Percentiles rank a stretch among this genome's conserved stretches.
Evolutionary conservation across 2,113 vertebrate species (phyloP).

Genomic region (Brevimyrus niger): DNA sequence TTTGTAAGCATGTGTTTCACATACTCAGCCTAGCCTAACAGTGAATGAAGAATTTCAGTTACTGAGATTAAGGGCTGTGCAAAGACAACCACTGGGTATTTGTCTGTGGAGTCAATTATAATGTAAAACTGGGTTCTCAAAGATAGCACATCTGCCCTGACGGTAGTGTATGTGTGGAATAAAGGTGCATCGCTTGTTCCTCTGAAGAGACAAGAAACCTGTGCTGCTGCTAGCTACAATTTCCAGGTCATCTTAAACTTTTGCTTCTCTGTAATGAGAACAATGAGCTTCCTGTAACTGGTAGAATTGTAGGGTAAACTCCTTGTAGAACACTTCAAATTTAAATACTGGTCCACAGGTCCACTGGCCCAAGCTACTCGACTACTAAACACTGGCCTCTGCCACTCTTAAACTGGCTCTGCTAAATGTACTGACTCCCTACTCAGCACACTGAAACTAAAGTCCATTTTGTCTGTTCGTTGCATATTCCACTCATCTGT

Average conservation of each 20-base stretch:
- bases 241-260: background rate
- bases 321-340: background rate
- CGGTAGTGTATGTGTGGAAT: background rate
- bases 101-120: background rate
- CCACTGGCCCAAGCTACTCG: background rate
- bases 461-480: background rate
- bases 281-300: background rate
- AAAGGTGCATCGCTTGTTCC: background rate
- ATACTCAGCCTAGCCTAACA: background rate
- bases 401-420: background rate
- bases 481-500: background rate
- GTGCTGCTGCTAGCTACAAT: background rate
- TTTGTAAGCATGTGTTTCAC: background rate
- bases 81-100: background rate
- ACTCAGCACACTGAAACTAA: background rate
- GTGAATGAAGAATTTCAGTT: background rate
- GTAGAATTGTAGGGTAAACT: background rate
- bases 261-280: background rate
- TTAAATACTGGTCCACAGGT: background rate
- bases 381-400: background rate
- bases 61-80: background rate
- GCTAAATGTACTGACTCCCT: background rate
- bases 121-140: background rate
- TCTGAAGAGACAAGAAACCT: background rate
- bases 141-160: background rate